phyloP scores from a whole-genome alignment of 23 tunicate genomes.

The Phallusia fumigata region DNA sequence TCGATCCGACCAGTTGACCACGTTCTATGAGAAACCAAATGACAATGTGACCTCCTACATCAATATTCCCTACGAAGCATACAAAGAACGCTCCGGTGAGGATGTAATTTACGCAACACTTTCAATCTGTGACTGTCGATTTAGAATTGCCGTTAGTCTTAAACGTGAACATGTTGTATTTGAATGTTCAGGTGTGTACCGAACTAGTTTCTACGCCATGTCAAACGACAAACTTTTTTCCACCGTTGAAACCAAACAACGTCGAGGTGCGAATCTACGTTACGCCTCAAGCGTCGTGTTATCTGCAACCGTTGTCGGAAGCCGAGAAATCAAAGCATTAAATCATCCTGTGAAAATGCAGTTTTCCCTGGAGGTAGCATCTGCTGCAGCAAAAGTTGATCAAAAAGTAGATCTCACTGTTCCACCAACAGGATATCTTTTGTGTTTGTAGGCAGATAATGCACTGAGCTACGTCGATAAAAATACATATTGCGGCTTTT shows the following conservation, averaged over 20 bases:
- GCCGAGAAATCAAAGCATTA: background rate
- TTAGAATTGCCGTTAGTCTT: too few species aligned
- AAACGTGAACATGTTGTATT: too few species aligned
- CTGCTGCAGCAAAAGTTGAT: too few species aligned
- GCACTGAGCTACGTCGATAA: background rate
- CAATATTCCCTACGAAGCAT: slow-evolving; percentile 11
- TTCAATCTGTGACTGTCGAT: background rate
- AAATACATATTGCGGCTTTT: slow-evolving; percentile 15
- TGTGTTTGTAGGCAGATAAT: background rate
- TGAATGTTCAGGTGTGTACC: background rate
- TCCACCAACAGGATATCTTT: too few species aligned
- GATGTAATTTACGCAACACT: background rate
- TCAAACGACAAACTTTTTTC: background rate
- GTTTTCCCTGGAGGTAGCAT: background rate
- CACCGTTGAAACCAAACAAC: background rate
- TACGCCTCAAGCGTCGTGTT: background rate
- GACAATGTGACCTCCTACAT: slow-evolving; percentile 24
- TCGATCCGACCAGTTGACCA: slow-evolving; percentile 30
- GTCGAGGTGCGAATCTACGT: background rate
- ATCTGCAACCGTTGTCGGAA: slow-evolving; percentile 13
- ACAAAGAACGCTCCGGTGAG: too few species aligned
- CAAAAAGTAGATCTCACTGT: too few species aligned
- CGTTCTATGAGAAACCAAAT: background rate
- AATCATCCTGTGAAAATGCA: background rate
- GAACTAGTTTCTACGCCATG: background rate